phyloP scores from a whole-genome alignment of 2,888 invertebrate species.

The Polietes domitor region DNA sequence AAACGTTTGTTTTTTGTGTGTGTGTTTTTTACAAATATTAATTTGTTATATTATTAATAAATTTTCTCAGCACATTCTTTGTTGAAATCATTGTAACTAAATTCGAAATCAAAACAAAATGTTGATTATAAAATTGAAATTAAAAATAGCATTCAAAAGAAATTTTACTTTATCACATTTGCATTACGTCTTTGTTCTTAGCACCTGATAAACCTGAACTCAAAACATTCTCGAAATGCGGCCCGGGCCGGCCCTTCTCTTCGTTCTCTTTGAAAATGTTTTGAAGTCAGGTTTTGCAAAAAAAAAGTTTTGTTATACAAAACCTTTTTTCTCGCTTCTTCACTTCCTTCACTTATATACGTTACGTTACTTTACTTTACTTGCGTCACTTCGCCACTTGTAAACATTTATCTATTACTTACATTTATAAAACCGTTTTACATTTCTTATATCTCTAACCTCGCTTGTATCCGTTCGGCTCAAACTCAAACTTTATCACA shows the following conservation, averaged over 20 bases:
- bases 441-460: conserved; percentile 41
- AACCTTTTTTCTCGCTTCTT: conserved; percentile 7
- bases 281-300: conserved; percentile 46
- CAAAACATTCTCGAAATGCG: conserved; percentile 55
- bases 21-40: conserved; percentile 67
- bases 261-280: conserved; percentile 66
- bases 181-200: conserved; percentile 80
- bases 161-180: conserved; percentile 79
- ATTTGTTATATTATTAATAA: conserved; percentile 58
- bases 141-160: conserved; percentile 69
- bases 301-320: conserved; percentile 50
- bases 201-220: conserved; percentile 75
- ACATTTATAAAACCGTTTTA: conserved; percentile 53
- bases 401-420: conserved; percentile 39
- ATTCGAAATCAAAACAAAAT: not conserved
- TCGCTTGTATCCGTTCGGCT: conserved; percentile 3
- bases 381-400: conserved; percentile 18
- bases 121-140: conserved; percentile 49
- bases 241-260: conserved; percentile 67
- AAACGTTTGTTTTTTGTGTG: conserved; percentile 63
- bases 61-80: conserved; percentile 67
- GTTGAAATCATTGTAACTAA: conserved; percentile 6
- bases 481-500: conserved; percentile 68
- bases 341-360: conserved; percentile 31
- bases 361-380: conserved; percentile 10